Conservation (phyloP, 2,113 vertebrate species). For the Bambusicola thoracicus region DNA sequence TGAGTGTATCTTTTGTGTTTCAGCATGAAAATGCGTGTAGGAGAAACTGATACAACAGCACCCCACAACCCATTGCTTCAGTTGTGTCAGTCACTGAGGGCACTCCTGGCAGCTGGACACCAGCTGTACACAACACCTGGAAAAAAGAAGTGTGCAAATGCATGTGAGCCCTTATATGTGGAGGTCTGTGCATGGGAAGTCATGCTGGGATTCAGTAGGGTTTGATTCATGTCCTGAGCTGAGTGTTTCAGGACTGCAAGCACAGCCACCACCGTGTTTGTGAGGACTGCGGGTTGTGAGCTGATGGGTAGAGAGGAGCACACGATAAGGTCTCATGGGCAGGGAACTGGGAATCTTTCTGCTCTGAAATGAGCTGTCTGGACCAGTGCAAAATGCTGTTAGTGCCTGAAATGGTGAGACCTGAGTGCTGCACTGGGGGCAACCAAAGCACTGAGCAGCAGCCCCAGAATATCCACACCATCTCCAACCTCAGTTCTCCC, state of each 20-base stretch:
- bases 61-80: neutral
- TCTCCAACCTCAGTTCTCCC: neutral
- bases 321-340: neutral
- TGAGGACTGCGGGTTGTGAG: neutral
- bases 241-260: neutral
- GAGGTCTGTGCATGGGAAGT: rapidly evolving
- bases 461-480: neutral
- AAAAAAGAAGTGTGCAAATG: neutral
- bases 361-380: neutral
- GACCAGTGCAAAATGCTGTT: neutral
- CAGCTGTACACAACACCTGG: neutral
- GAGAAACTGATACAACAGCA: neutral
- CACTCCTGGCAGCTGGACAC: neutral
- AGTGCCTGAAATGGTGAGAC: neutral
- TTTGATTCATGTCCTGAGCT: neutral
- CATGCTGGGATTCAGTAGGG: neutral
- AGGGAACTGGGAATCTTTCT: neutral
- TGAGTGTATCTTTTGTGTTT: neutral
- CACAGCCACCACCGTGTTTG: neutral
- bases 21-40: neutral
- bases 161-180: neutral
- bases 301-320: neutral
- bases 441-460: neutral
- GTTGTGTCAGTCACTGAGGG: neutral
- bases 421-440: neutral